Evolutionary conservation across 2,797 vertebrate species (phyloP).

Genomic region (Falco novaeseelandiae): DNA sequence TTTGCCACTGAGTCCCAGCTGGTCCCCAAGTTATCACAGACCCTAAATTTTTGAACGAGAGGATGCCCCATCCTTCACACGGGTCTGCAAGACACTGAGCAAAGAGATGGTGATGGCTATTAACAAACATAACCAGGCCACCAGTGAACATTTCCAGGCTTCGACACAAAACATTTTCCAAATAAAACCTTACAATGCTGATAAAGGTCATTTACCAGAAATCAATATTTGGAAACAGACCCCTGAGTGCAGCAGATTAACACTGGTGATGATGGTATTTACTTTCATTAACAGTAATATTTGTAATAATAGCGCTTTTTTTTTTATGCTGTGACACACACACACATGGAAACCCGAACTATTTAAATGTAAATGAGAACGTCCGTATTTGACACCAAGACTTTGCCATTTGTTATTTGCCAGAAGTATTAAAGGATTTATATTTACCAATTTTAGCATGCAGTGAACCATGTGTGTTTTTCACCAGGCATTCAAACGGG

Average conservation of each 20-base stretch:
- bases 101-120: background rate
- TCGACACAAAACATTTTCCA: background rate
- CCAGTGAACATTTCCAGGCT: background rate
- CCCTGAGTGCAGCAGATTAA: slow-evolving; percentile 36
- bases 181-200: background rate
- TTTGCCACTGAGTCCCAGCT: fast-evolving
- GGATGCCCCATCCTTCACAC: too few species aligned
- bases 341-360: slow-evolving; percentile 56
- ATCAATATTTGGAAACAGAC: slow-evolving; percentile 54
- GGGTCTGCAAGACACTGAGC: background rate
- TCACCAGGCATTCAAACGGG: background rate
- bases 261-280: slow-evolving; percentile 27
- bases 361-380: slow-evolving; percentile 85
- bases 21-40: background rate
- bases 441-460: slow-evolving; percentile 46
- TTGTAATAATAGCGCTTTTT: slow-evolving; percentile 32
- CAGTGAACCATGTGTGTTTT: background rate
- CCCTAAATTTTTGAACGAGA: background rate
- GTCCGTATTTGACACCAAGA: slow-evolving; percentile 65
- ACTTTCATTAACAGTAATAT: slow-evolving; percentile 44
- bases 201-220: slow-evolving; percentile 59
- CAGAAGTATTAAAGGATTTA: slow-evolving; percentile 57
- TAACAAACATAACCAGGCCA: background rate
- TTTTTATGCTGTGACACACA: background rate
- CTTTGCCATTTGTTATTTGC: slow-evolving; percentile 38